Evolutionary conservation across 2,797 vertebrate species (phyloP).

Genomic region (Etheostoma perlongum): DNA sequence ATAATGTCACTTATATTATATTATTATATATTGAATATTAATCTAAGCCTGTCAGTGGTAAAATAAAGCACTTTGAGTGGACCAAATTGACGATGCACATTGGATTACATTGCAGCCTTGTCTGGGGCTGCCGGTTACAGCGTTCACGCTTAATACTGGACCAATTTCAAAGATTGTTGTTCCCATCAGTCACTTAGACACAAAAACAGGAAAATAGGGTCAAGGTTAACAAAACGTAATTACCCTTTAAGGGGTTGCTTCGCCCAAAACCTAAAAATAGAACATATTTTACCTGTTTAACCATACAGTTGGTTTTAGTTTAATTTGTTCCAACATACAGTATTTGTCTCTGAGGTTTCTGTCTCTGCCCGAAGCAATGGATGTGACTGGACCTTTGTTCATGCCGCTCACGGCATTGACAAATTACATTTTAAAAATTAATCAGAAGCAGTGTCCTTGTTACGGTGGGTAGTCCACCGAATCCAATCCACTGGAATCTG

Average conservation of each 20-base stretch:
- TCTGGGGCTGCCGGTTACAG: no score
- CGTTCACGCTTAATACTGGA: no score
- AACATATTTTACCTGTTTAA: not conserved
- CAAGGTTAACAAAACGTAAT: no score
- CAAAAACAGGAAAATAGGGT: no score
- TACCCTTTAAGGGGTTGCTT: not conserved
- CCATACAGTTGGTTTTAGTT: not conserved
- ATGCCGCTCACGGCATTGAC: not conserved
- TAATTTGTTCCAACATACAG: not conserved
- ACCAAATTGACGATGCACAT: no score
- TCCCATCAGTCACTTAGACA: no score
- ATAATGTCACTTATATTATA: no score
- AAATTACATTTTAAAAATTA: conserved; percentile 8
- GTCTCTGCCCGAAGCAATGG: not conserved
- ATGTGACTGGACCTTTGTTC: not conserved
- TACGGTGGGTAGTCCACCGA: not conserved
- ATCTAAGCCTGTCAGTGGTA: no score
- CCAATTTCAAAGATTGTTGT: no score
- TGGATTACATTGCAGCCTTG: no score
- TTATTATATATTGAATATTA: no score
- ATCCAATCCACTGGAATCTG: not conserved
- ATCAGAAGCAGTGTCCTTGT: not conserved
- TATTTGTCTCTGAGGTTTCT: not conserved
- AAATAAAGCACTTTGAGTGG: no score
- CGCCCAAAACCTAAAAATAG: not conserved